Conservation (phyloP, 2,797 vertebrate genomes). For the Threskiornis aethiopicus region DNA sequence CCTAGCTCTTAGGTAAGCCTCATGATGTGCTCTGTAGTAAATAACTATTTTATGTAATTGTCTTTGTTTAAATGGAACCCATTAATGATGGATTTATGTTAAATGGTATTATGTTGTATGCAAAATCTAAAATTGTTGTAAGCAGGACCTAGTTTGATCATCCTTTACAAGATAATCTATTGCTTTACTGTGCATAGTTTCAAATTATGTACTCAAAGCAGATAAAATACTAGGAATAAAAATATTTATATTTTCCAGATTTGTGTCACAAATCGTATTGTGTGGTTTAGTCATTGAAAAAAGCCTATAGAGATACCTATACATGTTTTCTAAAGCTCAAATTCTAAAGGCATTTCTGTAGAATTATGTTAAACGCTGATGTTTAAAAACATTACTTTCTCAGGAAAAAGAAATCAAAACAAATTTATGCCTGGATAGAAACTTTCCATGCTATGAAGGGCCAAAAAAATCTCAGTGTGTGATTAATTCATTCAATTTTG, state of each 20-base stretch:
- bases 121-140: background rate
- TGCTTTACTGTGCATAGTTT: background rate
- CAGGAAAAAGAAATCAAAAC: background rate
- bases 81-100: background rate
- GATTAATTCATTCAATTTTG: background rate
- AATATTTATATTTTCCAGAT: background rate
- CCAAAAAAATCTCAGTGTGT: background rate
- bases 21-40: background rate
- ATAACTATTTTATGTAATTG: background rate
- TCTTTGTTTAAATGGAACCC: background rate
- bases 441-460: background rate
- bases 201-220: background rate
- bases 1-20: background rate
- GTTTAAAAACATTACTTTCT: background rate
- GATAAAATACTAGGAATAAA: background rate
- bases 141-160: background rate
- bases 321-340: background rate
- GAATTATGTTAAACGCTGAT: background rate
- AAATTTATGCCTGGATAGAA: background rate
- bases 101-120: background rate
- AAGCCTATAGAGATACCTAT: background rate
- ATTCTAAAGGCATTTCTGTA: background rate
- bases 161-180: background rate
- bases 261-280: background rate
- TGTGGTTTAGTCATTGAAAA: background rate